These are phyloP conservation scores for Peromyscus eremicus DNA, from an alignment of 2,797 vertebrate genomes.

Conservation along the genomic window DNA sequence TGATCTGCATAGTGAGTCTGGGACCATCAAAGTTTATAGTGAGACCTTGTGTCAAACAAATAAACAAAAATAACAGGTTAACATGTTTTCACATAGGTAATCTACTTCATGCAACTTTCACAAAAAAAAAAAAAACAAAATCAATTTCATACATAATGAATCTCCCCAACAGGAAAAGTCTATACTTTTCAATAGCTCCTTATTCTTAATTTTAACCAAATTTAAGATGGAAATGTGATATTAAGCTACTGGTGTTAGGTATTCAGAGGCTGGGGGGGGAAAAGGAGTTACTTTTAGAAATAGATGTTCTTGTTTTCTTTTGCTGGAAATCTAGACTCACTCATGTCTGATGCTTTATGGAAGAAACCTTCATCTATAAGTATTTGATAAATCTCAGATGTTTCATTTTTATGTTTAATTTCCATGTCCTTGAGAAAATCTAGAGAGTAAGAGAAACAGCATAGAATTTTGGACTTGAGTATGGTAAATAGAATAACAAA, in stretches of 20 bases:
- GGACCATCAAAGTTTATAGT: too few relatives aligned
- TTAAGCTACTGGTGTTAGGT: neutral
- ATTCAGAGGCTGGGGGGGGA: neutral
- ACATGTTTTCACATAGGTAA: neutral
- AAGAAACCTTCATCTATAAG: neutral
- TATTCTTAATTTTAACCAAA: slow-evolving; percentile 13
- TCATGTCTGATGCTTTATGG: neutral
- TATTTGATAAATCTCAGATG: neutral
- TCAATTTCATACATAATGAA: neutral
- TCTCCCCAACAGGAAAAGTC: neutral
- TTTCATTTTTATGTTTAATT: slow-evolving; percentile 3
- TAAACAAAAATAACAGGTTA: neutral
- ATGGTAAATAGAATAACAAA: neutral
- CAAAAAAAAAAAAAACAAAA: too few relatives aligned
- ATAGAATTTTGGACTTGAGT: neutral
- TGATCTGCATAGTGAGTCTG: neutral
- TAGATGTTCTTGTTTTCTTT: neutral
- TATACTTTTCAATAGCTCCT: neutral
- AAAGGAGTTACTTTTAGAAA: slow-evolving; percentile 44
- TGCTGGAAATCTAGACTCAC: neutral
- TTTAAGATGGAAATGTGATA: slow-evolving; percentile 18
- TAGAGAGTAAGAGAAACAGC: neutral
- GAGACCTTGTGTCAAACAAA: neutral
- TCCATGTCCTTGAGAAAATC: neutral
- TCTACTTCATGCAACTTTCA: neutral